Evolutionary conservation across 2,113 vertebrate species (phyloP), one percentile per base, ranked within the genome.

Genomic region (Coracopsis vasa): DNA sequence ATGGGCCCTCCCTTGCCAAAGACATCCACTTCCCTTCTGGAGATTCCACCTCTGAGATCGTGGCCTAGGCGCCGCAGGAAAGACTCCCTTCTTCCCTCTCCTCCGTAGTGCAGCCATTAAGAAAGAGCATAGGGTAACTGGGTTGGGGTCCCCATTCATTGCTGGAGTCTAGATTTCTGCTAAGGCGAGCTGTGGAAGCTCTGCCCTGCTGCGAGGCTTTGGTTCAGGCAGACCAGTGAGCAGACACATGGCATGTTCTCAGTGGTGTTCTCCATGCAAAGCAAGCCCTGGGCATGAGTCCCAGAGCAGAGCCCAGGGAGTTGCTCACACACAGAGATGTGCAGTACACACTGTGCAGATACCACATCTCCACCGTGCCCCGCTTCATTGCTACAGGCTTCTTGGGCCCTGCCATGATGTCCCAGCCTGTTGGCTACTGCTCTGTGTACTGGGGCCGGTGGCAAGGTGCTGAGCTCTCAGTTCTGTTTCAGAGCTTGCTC

Each of bases 21-120:
- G 98, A 99, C 94, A 74, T 99, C 33, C 97, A 99, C 16, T 99
- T 99, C 79, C 98, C 98, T 0, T 98, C 99, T 1, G 99, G 99
- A 9, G 99, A 99, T 94, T 99, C 98, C 85, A 99, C 97, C 75
- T 99, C 99, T 1, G 99, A 99, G 83, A 98, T 98, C 20, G 48
- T 69, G 97, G 35, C 97, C 80, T 99, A 95, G 94, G 65, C 8
- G 1, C 37, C 70, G 0, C 1, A 4, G 1, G 17, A 8, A 8
- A n/a, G 29, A 7, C 42, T 28, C 83, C 60, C 66, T 31, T 20
- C 78, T 73, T 24, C 48, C 67, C 47, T 39, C 47, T 27, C 61
- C 27, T 16, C 50, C 8, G 4, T 54, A 53, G 33, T 15, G 85
- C 64, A 61, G n/a, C 42, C 50, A 0, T 42, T 31, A 10, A 6